Percentiles rank a stretch among this genome's conserved stretches.
Evolutionary conservation across 2,797 vertebrate species (phyloP).

Genomic region (Aselliscus stoliczkanus): DNA sequence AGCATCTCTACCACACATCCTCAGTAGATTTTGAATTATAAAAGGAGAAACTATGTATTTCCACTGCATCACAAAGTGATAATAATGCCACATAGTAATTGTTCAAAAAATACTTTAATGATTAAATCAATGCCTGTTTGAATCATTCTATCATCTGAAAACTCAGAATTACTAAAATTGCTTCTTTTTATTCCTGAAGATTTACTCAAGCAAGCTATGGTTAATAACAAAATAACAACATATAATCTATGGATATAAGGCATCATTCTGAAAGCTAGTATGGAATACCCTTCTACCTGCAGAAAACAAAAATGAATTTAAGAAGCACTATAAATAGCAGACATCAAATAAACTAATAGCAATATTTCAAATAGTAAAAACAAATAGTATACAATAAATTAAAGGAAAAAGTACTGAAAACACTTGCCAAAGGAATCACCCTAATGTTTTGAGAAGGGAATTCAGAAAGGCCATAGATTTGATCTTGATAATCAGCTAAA

Average conservation of each 20-base stretch:
- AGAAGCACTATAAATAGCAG: neutral
- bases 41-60: neutral
- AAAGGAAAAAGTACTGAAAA: neutral
- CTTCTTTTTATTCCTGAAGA: neutral
- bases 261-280: conserved; percentile 1
- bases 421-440: neutral
- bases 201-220: neutral
- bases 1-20: neutral
- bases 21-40: neutral
- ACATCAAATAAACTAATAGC: neutral
- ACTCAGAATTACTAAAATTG: neutral
- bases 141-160: neutral
- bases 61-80: neutral
- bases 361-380: conserved; percentile 2
- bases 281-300: neutral
- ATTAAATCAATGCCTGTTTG: neutral
- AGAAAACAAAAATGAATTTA: neutral
- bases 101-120: neutral
- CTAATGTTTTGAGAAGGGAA: neutral
- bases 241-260: neutral
- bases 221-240: neutral
- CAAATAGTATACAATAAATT: conserved; percentile 13
- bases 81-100: neutral
- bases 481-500: neutral
- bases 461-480: neutral